These are phyloP conservation scores for Pseudopipra pipra DNA, from an alignment of 2,113 vertebrate species.

Conservation along the genomic window DNA sequence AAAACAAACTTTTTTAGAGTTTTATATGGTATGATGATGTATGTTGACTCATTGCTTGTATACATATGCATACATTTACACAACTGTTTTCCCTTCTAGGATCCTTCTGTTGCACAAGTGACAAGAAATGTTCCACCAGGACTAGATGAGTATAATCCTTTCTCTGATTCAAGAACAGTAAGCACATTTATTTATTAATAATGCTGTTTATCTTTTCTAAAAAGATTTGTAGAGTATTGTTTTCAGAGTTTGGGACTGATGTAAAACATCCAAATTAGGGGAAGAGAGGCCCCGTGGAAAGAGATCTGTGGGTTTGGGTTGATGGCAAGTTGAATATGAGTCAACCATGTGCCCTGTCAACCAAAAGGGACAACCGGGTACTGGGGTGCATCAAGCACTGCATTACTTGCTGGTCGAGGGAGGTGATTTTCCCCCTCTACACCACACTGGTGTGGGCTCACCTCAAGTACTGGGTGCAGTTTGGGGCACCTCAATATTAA, in stretches of 20 bases:
- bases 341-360: no score
- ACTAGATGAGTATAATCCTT: slow-evolving; percentile 95
- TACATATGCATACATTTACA: not conserved
- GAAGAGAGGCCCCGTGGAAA: not conserved
- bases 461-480: no score
- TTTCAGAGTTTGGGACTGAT: not conserved
- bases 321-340: no score
- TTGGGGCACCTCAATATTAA: no score
- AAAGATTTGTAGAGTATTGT: not conserved
- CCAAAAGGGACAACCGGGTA: no score
- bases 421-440: no score
- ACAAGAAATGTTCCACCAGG: slow-evolving; percentile 82
- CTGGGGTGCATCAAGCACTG: no score
- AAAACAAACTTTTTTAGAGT: not conserved
- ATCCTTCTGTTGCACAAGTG: slow-evolving; percentile 92
- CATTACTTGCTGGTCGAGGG: no score
- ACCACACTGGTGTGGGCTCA: no score
- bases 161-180: slow-evolving; percentile 90
- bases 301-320: no score
- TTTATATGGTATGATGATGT: not conserved
- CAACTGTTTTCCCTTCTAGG: slow-evolving; percentile 73
- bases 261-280: not conserved
- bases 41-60: not conserved
- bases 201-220: not conserved
- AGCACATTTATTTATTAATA: slow-evolving; percentile 48